Base-by-base conservation (phyloP, 2,113 vertebrate genomes). In the Bagarius yarrelli region DNA sequence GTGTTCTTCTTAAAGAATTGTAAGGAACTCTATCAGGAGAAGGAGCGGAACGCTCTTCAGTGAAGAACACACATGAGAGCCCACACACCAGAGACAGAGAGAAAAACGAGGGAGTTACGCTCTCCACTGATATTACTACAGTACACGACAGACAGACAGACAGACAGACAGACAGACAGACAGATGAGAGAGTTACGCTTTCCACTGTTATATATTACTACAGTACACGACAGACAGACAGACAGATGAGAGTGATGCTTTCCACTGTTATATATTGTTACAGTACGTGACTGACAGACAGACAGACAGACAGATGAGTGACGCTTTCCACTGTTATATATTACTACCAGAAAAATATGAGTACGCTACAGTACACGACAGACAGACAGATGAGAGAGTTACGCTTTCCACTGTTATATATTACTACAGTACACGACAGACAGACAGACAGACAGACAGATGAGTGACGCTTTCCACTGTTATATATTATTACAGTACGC, bases 1-100 rank as follows among this genome's bases (percentile, higher is more conserved):
- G 76, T 56, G 63, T 21, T 25, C 30, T 13, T 44, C 44, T 64
- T 55, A 53, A 84, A 81, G 84, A 71, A 72, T 40, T 25, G 63
- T 23, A 53, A 71, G 47, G 71, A 71, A 79, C 30, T 32, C 30
- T 13, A 0, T 34, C 64, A 79, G 9, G 50, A n/a, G 40, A 53
- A 15, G 73, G 15, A 72, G 40, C 57, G 55, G 79, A 71, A 70
- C 79, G n/a, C n/a, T n/a, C 82, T 76, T 85, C 74, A 72, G 44
- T 81, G 47, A 32, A 69, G 78, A 83, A 61, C 55, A 14, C 18
- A 32, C 73, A 44, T 71, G 64, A 34, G 18, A n/a, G 50, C 83
- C 82, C 82, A 81, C 75, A 32, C 72, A 27, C 6, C 15, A 19
- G 12, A 60, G 34, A 52, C 27, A 56, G 56, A 74, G 56, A 53